Evolutionary conservation across 2,888 invertebrate species (phyloP), one percentile per base, ranked within the genome.

Genomic region (Cerceris rybyensis): DNA sequence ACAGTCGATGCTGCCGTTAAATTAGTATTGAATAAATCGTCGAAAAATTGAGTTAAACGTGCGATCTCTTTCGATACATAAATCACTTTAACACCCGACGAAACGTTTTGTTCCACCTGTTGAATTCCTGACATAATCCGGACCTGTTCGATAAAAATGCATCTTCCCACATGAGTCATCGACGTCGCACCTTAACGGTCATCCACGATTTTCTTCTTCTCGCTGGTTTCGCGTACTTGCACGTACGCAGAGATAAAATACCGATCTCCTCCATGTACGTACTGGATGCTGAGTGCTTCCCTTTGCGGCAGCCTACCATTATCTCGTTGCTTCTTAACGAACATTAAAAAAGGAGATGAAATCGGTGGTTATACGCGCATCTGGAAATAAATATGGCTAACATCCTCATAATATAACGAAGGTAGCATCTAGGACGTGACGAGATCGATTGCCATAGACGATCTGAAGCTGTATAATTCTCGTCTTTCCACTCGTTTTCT

Each of bases 51-150:
- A 28, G 28, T 4, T 28, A 28, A 28, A 28, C 28, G 9, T 42
- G 39, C 66, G 54, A 28, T 14, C 46, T 41, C 54, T 14, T 5
- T 66, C 59, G 49, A n/a, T 28, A 16, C 71, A 76, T 82, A 79
- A 70, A 82, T 82, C 82, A 79, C 60, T 60, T 66, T 66, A 73
- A 76, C 70, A 50, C 75, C 14, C 39, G 46, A 50, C 52, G 17
- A 59, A 64, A 73, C 76, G 61, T 59, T 65, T 28, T 4, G 70
- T 71, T 49, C 52, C 60, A 76, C 70, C 70, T 75, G 82, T 69
- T 73, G 55, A n/a, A 76, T 76, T 68, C 71, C 41, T 13, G n/a
- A 14, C 57, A 67, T 75, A 71, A 50, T 17, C 42, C 17, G 0
- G 17, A 58, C 66, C 43, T 46, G 64, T 58, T 16, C 46, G 61